phyloP scores from a whole-genome alignment of 2,113 vertebrate species.

The Synchiropus splendidus region DNA sequence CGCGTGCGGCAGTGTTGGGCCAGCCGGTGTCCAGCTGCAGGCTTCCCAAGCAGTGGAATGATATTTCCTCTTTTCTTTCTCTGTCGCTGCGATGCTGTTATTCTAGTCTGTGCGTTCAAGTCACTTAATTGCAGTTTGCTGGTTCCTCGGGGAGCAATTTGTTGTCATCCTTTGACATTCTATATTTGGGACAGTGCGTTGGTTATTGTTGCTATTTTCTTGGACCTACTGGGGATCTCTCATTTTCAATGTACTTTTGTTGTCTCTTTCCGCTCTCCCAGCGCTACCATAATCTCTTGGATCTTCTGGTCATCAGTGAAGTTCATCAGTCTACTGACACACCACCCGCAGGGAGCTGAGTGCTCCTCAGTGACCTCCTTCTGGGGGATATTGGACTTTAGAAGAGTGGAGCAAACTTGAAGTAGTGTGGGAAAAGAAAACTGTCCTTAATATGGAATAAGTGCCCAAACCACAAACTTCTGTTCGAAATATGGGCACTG shows the following conservation, averaged over 20 bases:
- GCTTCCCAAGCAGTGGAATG: background rate
- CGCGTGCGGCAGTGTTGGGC: slow-evolving; percentile 1
- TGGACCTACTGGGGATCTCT: too few species aligned
- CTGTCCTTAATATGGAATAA: slow-evolving; percentile 26
- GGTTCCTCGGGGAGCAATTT: slow-evolving; percentile 7
- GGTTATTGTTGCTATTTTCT: too few species aligned
- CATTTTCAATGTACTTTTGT: too few species aligned
- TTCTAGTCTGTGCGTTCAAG: slow-evolving; percentile 5
- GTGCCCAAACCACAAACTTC: slow-evolving; percentile 45
- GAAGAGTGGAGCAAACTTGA: slow-evolving; percentile 22
- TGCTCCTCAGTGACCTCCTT: slow-evolving; percentile 27
- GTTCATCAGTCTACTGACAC: slow-evolving; percentile 6
- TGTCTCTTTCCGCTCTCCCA: too few species aligned
- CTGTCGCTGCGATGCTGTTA: background rate
- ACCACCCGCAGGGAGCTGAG: slow-evolving; percentile 22
- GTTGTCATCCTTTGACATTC: too few species aligned
- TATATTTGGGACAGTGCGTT: too few species aligned
- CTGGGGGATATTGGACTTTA: slow-evolving; percentile 17
- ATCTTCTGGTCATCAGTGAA: slow-evolving; percentile 1
- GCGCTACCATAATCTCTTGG: too few species aligned
- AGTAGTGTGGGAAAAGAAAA: slow-evolving; percentile 43
- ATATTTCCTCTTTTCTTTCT: too few species aligned
- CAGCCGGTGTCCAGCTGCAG: slow-evolving; percentile 29
- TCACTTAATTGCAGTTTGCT: slow-evolving; percentile 14
- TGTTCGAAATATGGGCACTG: slow-evolving; percentile 33